A percentile compares a stretch with the other conserved stretches of the same genome.
These are phyloP conservation scores for Drosophila helvetica DNA, from an alignment of 2,888 invertebrate genomes.

Conservation along the genomic window DNA sequence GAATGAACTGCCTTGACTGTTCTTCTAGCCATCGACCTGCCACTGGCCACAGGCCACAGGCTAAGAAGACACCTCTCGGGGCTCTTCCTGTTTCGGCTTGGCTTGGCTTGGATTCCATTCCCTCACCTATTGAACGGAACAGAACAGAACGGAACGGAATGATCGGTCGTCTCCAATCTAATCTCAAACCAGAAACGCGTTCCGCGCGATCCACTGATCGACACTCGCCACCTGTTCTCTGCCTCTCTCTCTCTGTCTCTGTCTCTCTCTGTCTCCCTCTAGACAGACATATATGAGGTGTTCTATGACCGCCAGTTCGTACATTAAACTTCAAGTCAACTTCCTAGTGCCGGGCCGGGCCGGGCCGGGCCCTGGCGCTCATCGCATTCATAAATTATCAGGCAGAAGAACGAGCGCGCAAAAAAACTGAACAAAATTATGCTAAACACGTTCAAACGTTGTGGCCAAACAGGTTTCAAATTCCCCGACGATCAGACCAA, in stretches of 20 bases:
- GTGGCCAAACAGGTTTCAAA: constrained; percentile 74
- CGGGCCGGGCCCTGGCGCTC: no score
- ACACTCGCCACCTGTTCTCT: constrained; percentile 51
- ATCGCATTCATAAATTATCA: constrained; percentile 75
- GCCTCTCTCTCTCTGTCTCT: not conserved
- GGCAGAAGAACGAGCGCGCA: constrained; percentile 29
- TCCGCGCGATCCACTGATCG: constrained; percentile 10
- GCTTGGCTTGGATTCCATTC: not conserved
- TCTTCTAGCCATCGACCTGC: constrained; percentile 3
- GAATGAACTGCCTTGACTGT: constrained; percentile 29
- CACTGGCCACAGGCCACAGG: no score
- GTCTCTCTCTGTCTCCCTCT: not conserved
- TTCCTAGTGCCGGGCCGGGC: constrained; percentile 68
- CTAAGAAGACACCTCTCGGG: constrained; percentile 5
- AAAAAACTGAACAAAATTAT: constrained; percentile 55
- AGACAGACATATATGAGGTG: constrained; percentile 5
- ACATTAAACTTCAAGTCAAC: constrained; percentile 60
- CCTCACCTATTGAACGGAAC: not conserved
- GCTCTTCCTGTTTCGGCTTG: constrained; percentile 26
- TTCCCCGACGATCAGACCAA: constrained; percentile 65
- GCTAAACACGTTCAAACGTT: constrained; percentile 72
- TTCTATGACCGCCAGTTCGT: constrained; percentile 56
- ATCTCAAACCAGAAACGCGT: constrained; percentile 36
- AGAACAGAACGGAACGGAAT: no score
- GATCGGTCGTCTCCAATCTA: constrained; percentile 31